Evolutionary conservation across 2,113 vertebrate species (phyloP), one percentile per base, ranked within the genome.

Genomic region (Epinephelus fuscoguttatus): DNA sequence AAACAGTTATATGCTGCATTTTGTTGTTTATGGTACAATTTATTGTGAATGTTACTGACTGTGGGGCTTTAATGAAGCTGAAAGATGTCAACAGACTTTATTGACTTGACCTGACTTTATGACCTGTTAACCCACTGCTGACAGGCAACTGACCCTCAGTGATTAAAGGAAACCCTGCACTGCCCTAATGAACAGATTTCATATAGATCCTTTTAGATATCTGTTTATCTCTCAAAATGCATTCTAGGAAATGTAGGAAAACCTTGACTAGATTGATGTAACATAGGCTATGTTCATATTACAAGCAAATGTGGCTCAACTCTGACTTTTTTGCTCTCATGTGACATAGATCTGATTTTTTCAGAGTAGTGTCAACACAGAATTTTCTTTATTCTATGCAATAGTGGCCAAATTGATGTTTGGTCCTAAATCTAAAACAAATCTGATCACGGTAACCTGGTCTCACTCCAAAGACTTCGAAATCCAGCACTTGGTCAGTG

Each of bases 61-160:
- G 14, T 33, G 53, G 52, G 60, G 42, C 75, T 89, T 70, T 78
- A 81, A 91, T 69, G 61, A 73, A 70, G 71, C 79, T 23, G 5
- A 82, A 59, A 49, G 47, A 69, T 42, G 67, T 63, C 56, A 37
- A 18, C 75, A 66, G 9, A 11, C 80, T 84, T 62, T 86, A 84
- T 75, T 78, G 61, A 83, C 73, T 76, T 87, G 78, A 84, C 83
- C 74, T 70, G 80, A 68, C 70, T 80, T 84, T 25, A 81, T 73
- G 68, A 84, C 75, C 83, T 33, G 13, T 45, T 25, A 70, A 82
- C 18, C 68, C 14, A 12, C 13, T 45, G 68, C 76, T 85, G 72
- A 81, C 76, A 52, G 19, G 33, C 33, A 77, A n/a, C 57, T 76
- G 56, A 53, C 27, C 15, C 27, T 9, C 12, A 3, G 18, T 18